Base-by-base conservation (phyloP, 2,888 invertebrate species). In the Macrophya alboannulata region DNA sequence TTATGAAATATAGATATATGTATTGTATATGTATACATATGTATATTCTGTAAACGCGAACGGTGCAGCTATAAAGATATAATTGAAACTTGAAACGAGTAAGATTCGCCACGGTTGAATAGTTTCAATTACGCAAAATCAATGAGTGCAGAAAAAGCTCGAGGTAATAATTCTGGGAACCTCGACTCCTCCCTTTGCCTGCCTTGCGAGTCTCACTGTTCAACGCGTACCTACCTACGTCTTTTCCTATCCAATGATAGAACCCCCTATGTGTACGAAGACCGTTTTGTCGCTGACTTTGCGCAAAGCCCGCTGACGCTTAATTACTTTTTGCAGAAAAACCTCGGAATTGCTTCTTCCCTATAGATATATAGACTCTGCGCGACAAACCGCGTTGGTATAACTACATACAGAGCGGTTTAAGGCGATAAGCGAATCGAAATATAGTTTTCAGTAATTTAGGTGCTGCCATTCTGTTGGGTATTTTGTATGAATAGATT, bases 81-180 rank as follows among this genome's bases (percentile, higher is more conserved):
- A 76, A 84, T 84, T 84, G 55, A 84, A 84, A 76, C 45, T 45
- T 37, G 45, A 21, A 65, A 31, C 45, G 45, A 45, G 31, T 74
- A 51, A 45, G 84, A 79, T 79, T 84, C 51, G 76, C 45, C n/a
- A 62, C 72, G 76, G 62, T 59, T 40, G 31, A 43, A 59, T 84
- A 84, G 51, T 79, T 85, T 65, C 79, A 85, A 85, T 85, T 65
- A 81, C 62, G 85, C 45, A 76, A 85, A 85, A 79, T 85, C 85
- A 81, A 85, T 85, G 85, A 12, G 68, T 48, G 45, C 40, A 21
- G 68, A 85, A 85, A 85, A 81, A 85, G 12, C 9, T 12, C 37
- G 48, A 65, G 85, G 85, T 85, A 85, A 85, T 85, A 62, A 85
- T 85, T 85, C 85, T 68, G 65, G 62, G 85, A 85, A 85, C 40